These are phyloP conservation scores for Dascyllus trimaculatus DNA, from an alignment of 2,113 vertebrate species.

Conservation along the genomic window DNA sequence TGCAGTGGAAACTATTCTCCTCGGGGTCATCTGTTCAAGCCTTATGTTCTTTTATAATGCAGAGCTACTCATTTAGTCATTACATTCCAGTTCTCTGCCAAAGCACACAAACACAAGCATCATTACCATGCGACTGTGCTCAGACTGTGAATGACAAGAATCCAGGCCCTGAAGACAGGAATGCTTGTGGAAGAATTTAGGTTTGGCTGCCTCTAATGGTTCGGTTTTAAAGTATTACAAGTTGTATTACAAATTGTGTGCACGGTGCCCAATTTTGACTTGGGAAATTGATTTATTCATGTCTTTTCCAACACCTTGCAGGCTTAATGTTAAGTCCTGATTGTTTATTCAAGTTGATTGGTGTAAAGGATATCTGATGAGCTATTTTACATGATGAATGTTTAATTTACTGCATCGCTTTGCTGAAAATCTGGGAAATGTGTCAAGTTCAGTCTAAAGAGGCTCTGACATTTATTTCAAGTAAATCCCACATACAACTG, in stretches of 20 bases:
- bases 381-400: conserved; percentile 20
- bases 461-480: conserved; percentile 24
- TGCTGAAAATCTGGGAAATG: conserved; percentile 7
- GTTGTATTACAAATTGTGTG: no score
- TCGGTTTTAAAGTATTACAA: background rate
- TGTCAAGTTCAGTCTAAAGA: conserved; percentile 14
- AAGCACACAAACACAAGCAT: conserved; percentile 17
- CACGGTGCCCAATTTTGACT: background rate
- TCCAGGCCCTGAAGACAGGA: background rate
- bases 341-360: conserved; percentile 16
- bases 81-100: conserved; percentile 9
- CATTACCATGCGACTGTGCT: background rate
- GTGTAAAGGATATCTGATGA: background rate
- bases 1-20: background rate
- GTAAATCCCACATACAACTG: conserved; percentile 16
- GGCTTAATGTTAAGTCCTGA: background rate
- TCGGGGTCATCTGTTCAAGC: conserved; percentile 3
- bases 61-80: conserved; percentile 26
- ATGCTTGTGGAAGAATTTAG: background rate
- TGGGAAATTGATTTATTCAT: background rate
- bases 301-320: background rate
- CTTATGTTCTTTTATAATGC: conserved; percentile 10
- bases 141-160: conserved; percentile 1
- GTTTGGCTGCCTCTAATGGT: background rate
- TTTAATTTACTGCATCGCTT: background rate